Evolutionary conservation across 2,113 vertebrate species (phyloP).

Genomic region (Chiloscyllium plagiosum): DNA sequence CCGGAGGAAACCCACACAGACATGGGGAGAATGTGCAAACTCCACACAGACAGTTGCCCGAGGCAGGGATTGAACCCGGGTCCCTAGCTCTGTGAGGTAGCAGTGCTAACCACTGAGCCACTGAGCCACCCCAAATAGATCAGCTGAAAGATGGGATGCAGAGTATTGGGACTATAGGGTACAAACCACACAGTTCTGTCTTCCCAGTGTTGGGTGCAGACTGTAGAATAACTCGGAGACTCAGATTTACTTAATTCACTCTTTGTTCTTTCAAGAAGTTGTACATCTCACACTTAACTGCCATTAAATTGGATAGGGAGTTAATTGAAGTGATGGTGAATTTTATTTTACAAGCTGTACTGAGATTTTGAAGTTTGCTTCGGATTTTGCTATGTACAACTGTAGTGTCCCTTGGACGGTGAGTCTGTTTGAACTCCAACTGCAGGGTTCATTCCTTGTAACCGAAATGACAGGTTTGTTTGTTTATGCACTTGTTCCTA

Average conservation of each 20-base stretch:
- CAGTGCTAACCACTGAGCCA: too few species aligned
- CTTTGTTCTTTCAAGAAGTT: not conserved
- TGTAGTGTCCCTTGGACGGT: not conserved
- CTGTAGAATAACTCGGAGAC: not conserved
- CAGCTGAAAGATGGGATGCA: not conserved
- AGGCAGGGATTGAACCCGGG: too few species aligned
- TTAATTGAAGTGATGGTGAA: not conserved
- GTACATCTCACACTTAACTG: not conserved
- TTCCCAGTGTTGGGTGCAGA: not conserved
- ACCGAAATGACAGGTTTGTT: not conserved
- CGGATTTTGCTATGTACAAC: not conserved
- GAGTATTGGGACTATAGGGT: not conserved
- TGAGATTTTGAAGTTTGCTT: not conserved
- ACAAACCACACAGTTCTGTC: too few species aligned
- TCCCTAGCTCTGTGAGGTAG: too few species aligned
- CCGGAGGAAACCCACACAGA: too few species aligned
- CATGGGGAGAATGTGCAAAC: too few species aligned
- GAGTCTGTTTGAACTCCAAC: not conserved
- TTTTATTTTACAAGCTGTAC: not conserved
- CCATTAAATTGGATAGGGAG: not conserved
- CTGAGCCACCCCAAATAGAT: too few species aligned
- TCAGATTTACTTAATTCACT: not conserved
- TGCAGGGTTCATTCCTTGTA: not conserved
- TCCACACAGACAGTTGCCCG: too few species aligned
- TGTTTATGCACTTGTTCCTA: not conserved